Base-by-base conservation (phyloP, 2,888 invertebrate genomes). In the Protophormia terraenovae region DNA sequence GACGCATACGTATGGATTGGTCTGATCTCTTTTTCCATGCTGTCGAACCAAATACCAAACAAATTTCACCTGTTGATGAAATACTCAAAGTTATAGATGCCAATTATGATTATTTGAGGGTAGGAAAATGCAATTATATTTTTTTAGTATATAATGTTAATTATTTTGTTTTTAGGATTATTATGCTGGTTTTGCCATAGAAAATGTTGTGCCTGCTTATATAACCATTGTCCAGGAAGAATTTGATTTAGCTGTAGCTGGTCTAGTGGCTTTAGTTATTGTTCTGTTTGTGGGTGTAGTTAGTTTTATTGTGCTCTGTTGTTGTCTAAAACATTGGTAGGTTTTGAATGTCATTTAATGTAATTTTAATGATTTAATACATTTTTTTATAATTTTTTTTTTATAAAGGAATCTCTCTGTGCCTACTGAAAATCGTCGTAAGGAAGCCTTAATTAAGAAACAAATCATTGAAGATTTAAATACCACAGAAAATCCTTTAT, bases 401-500 rank as follows among this genome's bases (percentile, higher is more conserved):
- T 16, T 6, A 29, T 45, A 12, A 91, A 95, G 96, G 96, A 96
- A 97, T 45, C 95, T 97, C 62, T 95, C 96, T 2, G 95, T 97
- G 62, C 96, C 96, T n/a, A 95, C 95, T 72, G 95, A 97, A 88
- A 96, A 96, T 88, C 95, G 96, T 85, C 95, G 96, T 84, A 97
- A 97, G 76, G 97, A 97, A 72, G 96, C 97, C 60, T 93, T 97
- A 14, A 97, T 97, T 27, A 96, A 97, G 78, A 95, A 97, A 85
- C 95, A 96, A 86, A 96, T 97, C 69, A 95, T 97, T 41, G 97
- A 97, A 88, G 97, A 97, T 90, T 93, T 97, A 64, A 97, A 97
- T 89, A 97, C 97, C 0, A 98, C 97, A 0, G 98, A 98, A 92
- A 98, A 98, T 94, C 98, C 97, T 0, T 93, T 98, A 14, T 98